phyloP scores from a whole-genome alignment of 2,797 vertebrate genomes.

The Morelia viridis region DNA sequence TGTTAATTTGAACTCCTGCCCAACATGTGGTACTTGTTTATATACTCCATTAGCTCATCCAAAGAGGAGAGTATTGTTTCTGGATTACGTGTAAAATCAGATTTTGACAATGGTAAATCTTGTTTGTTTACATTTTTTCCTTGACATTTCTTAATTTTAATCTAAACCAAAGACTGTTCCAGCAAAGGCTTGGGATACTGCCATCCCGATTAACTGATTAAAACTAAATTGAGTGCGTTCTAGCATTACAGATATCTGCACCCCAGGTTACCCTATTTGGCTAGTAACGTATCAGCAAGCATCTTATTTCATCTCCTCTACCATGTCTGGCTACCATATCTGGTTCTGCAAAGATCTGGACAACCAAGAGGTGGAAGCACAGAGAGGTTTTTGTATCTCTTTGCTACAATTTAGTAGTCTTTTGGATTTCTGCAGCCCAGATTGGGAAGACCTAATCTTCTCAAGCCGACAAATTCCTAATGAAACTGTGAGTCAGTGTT shows the following conservation, averaged over 20 bases:
- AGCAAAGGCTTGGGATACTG: neutral
- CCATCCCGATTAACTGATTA: neutral
- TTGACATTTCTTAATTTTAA: neutral
- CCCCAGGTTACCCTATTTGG: neutral
- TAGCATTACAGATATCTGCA: neutral
- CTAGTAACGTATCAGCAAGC: neutral
- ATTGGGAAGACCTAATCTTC: neutral
- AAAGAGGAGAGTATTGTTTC: conserved; percentile 55
- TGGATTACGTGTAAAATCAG: conserved; percentile 29
- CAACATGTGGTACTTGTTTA: conserved; percentile 49
- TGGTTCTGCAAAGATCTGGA: neutral
- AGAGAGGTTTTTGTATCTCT: neutral
- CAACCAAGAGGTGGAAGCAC: neutral
- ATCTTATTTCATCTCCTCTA: neutral
- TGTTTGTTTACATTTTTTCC: neutral
- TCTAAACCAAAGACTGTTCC: neutral
- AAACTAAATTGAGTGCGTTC: neutral
- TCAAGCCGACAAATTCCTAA: neutral
- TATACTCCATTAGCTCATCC: conserved; percentile 42
- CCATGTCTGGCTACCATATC: neutral
- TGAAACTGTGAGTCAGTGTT: neutral
- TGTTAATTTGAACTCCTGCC: conserved; percentile 51
- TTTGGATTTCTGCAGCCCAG: neutral
- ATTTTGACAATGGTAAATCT: conserved; percentile 39
- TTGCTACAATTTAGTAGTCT: neutral